phyloP scores from a whole-genome alignment of 2,797 vertebrate genomes.

The Acipenser transmontanus region DNA sequence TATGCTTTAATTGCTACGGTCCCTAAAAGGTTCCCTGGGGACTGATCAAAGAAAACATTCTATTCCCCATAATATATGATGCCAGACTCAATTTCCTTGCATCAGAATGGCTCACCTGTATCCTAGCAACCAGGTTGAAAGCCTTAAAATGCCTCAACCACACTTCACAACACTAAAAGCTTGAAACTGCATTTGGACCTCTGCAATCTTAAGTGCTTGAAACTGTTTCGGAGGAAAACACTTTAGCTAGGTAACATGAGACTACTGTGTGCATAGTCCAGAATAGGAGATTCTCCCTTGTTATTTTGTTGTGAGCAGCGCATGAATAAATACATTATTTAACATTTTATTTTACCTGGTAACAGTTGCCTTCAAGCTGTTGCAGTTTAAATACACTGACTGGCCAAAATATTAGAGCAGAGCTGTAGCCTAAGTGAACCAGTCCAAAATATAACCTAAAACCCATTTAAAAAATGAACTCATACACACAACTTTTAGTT shows the following conservation, averaged over 20 bases:
- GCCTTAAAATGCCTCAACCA: conserved; percentile 20
- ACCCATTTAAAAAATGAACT: too few species aligned
- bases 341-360: too few species aligned
- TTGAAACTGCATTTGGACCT: conserved; percentile 26
- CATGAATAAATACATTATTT: too few species aligned
- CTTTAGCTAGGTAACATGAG: neutral
- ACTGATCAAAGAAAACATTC: conserved; percentile 34
- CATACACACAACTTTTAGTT: too few species aligned
- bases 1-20: conserved; percentile 21
- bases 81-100: conserved; percentile 49
- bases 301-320: too few species aligned
- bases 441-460: too few species aligned
- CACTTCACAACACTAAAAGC: conserved; percentile 20
- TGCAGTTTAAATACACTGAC: too few species aligned
- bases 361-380: too few species aligned
- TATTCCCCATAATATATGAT: conserved; percentile 37
- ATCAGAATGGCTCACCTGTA: conserved; percentile 69
- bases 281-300: neutral
- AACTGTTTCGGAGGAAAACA: neutral
- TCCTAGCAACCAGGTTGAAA: conserved; percentile 71
- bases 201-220: neutral
- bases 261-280: neutral
- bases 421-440: too few species aligned
- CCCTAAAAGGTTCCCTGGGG: conserved; percentile 48
- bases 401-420: too few species aligned